A percentile compares a stretch with the other conserved stretches of the same genome.
Evolutionary conservation across 2,888 invertebrate genomes (phyloP).

Genomic region (Agrilus biguttatus): DNA sequence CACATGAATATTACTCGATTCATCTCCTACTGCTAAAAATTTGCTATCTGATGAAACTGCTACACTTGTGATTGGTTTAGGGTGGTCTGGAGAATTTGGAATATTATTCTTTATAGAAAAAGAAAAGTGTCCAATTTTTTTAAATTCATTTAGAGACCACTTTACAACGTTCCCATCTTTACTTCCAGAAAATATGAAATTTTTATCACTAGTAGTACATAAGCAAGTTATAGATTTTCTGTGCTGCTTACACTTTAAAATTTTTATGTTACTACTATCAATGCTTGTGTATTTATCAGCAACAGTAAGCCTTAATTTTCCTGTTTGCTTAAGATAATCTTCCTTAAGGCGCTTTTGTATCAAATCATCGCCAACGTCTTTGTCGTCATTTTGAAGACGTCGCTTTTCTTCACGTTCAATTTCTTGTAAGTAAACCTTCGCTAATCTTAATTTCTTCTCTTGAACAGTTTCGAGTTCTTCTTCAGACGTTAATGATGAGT

Average conservation of each 20-base stretch:
- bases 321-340: conserved; percentile 76
- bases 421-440: conserved; percentile 79
- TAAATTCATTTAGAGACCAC: conserved; percentile 53
- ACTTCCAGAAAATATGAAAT: conserved; percentile 64
- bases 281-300: conserved; percentile 46
- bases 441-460: conserved; percentile 78
- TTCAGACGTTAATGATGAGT: conserved; percentile 32
- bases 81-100: conserved; percentile 19
- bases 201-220: conserved; percentile 59
- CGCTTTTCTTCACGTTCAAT: conserved; percentile 68
- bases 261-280: conserved; percentile 30
- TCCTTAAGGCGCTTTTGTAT: conserved; percentile 65
- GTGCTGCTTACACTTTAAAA: conserved; percentile 64
- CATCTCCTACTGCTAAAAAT: conserved; percentile 64
- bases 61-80: conserved; percentile 42
- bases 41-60: conserved; percentile 67
- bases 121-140: conserved; percentile 42
- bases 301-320: conserved; percentile 59
- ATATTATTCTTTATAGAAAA: conserved; percentile 23
- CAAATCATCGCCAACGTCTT: conserved; percentile 48
- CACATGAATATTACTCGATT: conserved; percentile 56
- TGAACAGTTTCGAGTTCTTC: conserved; percentile 71
- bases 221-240: conserved; percentile 66
- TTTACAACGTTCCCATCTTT: conserved; percentile 82
- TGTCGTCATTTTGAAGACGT: conserved; percentile 41